phyloP scores from a whole-genome alignment of 1,140 invertebrate species.

The Mamestra configurata region DNA sequence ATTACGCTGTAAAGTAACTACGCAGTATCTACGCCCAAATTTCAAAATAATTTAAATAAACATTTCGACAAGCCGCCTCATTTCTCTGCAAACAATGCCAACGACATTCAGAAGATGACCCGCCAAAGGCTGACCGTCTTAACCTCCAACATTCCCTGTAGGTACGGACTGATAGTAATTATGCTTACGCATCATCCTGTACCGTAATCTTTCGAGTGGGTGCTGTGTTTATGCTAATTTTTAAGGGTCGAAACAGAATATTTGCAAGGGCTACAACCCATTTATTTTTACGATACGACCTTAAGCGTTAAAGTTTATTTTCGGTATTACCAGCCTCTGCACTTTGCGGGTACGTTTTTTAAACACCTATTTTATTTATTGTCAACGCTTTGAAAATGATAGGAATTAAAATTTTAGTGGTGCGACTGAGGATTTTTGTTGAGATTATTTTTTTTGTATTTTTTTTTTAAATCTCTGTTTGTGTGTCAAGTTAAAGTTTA shows the following conservation, averaged over 20 bases:
- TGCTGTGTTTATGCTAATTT: slow-evolving; percentile 55
- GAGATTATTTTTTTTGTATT: neutral
- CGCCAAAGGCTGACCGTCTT: neutral
- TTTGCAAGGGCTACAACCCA: slow-evolving; percentile 55
- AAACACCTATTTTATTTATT: slow-evolving; percentile 46
- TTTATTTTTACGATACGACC: slow-evolving; percentile 57
- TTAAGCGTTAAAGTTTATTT: slow-evolving; percentile 54
- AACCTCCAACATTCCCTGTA: neutral
- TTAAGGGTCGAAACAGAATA: slow-evolving; percentile 52
- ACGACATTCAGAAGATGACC: neutral
- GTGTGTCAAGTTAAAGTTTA: too few relatives aligned
- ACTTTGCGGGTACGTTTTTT: slow-evolving; percentile 50
- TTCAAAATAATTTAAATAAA: too few relatives aligned
- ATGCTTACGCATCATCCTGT: slow-evolving; percentile 37
- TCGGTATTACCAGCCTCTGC: slow-evolving; percentile 50
- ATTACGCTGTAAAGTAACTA: too few relatives aligned
- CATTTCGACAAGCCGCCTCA: too few relatives aligned
- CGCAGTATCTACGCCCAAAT: too few relatives aligned
- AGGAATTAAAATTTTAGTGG: slow-evolving; percentile 22
- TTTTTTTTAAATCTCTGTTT: neutral
- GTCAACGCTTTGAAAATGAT: slow-evolving; percentile 31
- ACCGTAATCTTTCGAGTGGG: slow-evolving; percentile 44
- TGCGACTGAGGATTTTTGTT: neutral
- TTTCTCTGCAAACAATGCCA: neutral
- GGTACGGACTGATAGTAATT: slow-evolving; percentile 27